A percentile compares a stretch with the other conserved stretches of the same genome.
Evolutionary conservation across 1,140 invertebrate species (phyloP).

Genomic region (Brevipalpus yothersi): DNA sequence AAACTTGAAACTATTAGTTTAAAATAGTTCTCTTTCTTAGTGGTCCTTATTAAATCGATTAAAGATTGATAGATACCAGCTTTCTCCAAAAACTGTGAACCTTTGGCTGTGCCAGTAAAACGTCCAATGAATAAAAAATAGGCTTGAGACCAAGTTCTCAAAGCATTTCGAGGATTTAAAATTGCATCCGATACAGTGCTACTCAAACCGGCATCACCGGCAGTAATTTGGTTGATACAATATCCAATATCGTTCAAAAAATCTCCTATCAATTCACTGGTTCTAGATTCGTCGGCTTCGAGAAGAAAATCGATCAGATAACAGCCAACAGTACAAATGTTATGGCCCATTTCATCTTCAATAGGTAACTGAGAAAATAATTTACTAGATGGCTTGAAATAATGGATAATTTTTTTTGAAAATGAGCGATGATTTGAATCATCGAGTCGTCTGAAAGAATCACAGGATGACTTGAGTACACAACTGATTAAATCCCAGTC

Average conservation of each 20-base stretch:
- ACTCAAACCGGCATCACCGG: conserved; percentile 19
- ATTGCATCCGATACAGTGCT: conserved; percentile 57
- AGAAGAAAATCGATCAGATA: conserved; percentile 50
- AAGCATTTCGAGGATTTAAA: conserved; percentile 62
- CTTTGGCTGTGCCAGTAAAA: conserved; percentile 43
- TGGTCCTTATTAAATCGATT: conserved; percentile 24
- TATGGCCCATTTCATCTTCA: conserved; percentile 28
- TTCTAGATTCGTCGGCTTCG: conserved; percentile 27
- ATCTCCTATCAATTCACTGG: conserved; percentile 36
- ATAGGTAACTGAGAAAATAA: conserved; percentile 44
- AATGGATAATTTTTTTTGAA: conserved; percentile 50
- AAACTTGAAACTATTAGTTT: conserved; percentile 70
- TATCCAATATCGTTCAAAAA: conserved; percentile 49
- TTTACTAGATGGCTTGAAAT: conserved; percentile 60
- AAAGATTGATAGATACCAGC: conserved; percentile 47
- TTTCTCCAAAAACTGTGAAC: conserved; percentile 39
- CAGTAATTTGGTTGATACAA: conserved; percentile 39
- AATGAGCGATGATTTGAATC: conserved; percentile 53
- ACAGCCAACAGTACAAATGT: conserved; percentile 41
- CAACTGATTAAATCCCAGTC: conserved; percentile 56
- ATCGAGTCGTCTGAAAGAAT: conserved; percentile 29
- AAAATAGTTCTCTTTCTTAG: conserved; percentile 68
- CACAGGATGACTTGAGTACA: conserved; percentile 36
- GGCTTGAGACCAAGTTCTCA: conserved; percentile 62
- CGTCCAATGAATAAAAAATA: conserved; percentile 82